phyloP scores from a whole-genome alignment of 2,797 vertebrate species.

The Coreius guichenoti region DNA sequence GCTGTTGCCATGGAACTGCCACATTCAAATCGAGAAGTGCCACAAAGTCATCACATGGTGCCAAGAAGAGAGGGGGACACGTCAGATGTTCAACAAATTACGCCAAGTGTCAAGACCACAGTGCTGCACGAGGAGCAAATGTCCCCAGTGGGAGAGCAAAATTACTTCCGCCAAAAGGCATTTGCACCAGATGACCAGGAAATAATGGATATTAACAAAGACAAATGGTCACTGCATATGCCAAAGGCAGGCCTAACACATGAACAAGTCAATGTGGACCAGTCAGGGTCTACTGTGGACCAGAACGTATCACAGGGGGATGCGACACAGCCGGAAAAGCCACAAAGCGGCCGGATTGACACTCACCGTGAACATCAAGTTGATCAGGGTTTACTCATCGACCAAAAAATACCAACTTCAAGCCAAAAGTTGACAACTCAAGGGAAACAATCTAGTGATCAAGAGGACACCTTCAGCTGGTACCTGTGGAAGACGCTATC shows the following conservation, averaged over 20 bases:
- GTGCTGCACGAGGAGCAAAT: conserved; percentile 28
- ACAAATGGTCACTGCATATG: background rate
- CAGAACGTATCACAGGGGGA: conserved; percentile 24
- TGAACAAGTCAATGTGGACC: background rate
- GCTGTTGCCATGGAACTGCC: conserved; percentile 41
- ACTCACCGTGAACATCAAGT: background rate
- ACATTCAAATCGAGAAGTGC: conserved; percentile 55
- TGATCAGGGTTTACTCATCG: background rate
- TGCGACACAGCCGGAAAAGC: background rate
- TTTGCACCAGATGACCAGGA: conserved; percentile 18
- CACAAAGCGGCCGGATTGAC: background rate
- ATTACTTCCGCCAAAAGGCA: conserved; percentile 12
- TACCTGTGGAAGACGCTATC: conserved; percentile 82
- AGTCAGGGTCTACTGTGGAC: background rate
- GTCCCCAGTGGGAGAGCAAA: conserved; percentile 31
- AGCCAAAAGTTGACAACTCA: background rate
- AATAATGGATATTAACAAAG: conserved; percentile 5
- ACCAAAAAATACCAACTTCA: conserved; percentile 2
- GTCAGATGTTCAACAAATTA: conserved; percentile 40
- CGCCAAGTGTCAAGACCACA: conserved; percentile 40
- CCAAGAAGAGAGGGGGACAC: conserved; percentile 39
- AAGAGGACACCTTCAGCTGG: conserved; percentile 69
- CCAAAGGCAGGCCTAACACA: background rate
- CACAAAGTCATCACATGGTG: conserved; percentile 28
- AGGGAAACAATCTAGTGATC: background rate